Percentiles rank a stretch among this genome's conserved stretches.
These are phyloP conservation scores for Helarctos malayanus DNA, from an alignment of 2,797 vertebrate species.

Conservation along the genomic window DNA sequence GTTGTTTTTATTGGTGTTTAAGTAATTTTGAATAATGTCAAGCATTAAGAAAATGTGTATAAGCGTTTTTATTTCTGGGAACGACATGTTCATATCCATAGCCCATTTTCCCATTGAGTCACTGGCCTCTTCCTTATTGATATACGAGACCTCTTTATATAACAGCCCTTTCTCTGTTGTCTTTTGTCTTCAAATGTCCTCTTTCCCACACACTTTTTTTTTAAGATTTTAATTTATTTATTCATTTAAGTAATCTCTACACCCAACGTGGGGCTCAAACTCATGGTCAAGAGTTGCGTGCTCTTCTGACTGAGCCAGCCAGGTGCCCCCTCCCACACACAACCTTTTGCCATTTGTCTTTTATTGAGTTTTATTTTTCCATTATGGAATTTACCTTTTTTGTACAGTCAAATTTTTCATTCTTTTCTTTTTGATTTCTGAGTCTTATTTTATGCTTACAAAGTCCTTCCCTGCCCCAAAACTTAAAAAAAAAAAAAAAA, in stretches of 20 bases:
- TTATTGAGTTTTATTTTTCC: neutral
- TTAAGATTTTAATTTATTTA: neutral
- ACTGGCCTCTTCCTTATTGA: neutral
- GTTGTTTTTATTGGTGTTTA: conserved; percentile 22
- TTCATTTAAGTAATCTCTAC: neutral
- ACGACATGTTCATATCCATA: neutral
- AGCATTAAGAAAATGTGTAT: neutral
- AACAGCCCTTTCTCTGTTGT: neutral
- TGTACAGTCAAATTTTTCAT: neutral
- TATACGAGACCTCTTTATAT: neutral
- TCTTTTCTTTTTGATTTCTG: neutral
- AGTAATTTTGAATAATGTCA: conserved; percentile 10
- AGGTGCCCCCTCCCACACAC: neutral
- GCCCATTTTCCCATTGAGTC: neutral
- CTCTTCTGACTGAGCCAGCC: neutral
- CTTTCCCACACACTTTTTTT: neutral
- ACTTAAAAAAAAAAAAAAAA: neutral
- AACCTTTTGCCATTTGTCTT: neutral
- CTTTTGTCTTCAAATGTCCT: neutral
- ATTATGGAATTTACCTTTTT: neutral
- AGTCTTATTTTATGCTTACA: conserved; percentile 4
- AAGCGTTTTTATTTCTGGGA: neutral
- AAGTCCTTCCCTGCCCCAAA: neutral
- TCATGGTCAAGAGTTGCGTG: neutral
- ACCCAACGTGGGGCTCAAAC: neutral